Evolutionary conservation across 2,113 vertebrate genomes (phyloP), one percentile per base, ranked within the genome.

Genomic region (Motacilla alba): DNA sequence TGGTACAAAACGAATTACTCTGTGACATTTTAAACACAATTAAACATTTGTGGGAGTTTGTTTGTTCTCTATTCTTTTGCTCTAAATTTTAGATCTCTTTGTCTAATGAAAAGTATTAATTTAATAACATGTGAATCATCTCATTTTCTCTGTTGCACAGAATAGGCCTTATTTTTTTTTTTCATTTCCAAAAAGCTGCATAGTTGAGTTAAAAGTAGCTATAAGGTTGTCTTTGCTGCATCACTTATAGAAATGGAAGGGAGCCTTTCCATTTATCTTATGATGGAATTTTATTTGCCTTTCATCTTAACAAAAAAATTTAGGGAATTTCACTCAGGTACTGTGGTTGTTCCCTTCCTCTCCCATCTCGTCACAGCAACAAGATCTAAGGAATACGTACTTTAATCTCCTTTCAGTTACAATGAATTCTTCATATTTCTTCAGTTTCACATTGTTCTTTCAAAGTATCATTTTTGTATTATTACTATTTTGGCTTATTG

Each of bases 31-130:
- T 96, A 94, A 97, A 83, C 78, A 88, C 75, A 87, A 95, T 97
- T 97, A 96, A 97, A 94, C 94, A 93, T 93, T 93, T 91, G 88
- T 94, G 44, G 92, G 75, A 87, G 89, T 96, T 93, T 96, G 43
- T 89, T 95, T 81, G 93, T 96, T 95, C 83, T 96, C 47, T 95
- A 26, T 94, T 95, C 87, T 89, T 73, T 93, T 75, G 87, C 70
- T 96, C 72, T 94, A 96, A 95, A 91, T 95, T 97, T 95, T 91
- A 95, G 82, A 60, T 94, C 56, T 73, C 75, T 66, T 95, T 89
- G 43, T 90, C 83, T 95, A 89, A 96, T 90, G 84, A 95, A 87
- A 94, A 95, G 52, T 26, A 56, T 76, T 96, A 74, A 95, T 80
- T 96, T 94, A 93, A 93, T 90, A 96, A 89, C 13, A 27, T 44